Base-by-base conservation (phyloP, 2,113 vertebrate species). In the Aphyosemion australe region DNA sequence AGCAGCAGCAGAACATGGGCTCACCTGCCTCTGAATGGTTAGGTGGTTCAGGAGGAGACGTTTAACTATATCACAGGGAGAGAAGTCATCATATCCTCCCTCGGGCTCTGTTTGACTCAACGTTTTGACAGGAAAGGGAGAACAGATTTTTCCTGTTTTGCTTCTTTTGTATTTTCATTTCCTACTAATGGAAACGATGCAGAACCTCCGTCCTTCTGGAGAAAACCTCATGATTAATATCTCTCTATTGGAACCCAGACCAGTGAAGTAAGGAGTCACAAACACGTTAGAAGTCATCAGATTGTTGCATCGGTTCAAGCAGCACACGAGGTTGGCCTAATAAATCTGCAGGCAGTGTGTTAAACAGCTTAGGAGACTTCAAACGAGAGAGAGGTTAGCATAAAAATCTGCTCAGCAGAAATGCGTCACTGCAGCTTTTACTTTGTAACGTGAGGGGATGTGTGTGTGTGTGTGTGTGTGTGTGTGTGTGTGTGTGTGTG, bases 121-220 rank as follows among this genome's bases (percentile, higher is more conserved):
- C 72, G 60, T 48, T 73, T 69, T 32, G 34, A 51, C 78, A 76
- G 81, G 86, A 90, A 93, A 91, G 79, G 90, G 79, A 88, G 83
- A 91, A 86, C 92, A 95, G 93, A 92, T 90, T 94, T 93, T 94
- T 95, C 93, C 94, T 94, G 93, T 95, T 94, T 94, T 95, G 92
- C 61, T 3, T 74, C 71, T 67, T 61, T 78, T 41, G 34, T 19
- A n/a, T 66, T 62, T 75, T 71, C 49, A 61, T 61, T 65, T 72
- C 76, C 68, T 37, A 51, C 8, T 52, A 20, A 51, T 72, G 72
- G 52, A 74, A 86, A 75, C 46, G 31, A 74, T 21, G 13, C 13
- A 16, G 31, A 61, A 74, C 61, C 68, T 70, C 68, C 15, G 4
- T 82, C 52, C 68, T 62, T 80, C 46, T 62, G 65, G 16, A 21